Conservation (phyloP, 2,797 vertebrate species). For the Anniella stebbinsi region DNA sequence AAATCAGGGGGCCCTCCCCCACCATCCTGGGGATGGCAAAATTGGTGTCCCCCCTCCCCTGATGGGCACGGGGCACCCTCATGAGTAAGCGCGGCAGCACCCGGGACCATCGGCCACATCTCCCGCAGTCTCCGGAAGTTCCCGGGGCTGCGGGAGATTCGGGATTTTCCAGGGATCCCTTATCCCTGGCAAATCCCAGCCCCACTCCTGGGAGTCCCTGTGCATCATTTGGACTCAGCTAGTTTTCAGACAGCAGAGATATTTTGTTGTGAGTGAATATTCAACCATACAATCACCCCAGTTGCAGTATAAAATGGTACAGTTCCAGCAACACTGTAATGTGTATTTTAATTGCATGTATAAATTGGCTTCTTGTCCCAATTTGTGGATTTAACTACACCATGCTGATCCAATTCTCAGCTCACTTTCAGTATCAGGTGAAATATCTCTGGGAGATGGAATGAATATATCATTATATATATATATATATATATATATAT, state of each 20-base stretch:
- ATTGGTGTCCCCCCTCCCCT: too few relatives aligned
- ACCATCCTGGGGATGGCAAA: too few relatives aligned
- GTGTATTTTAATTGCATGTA: background rate
- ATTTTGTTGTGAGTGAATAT: background rate
- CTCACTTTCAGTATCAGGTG: background rate
- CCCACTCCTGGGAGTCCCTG: too few relatives aligned
- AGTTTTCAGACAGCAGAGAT: background rate
- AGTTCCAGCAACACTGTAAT: background rate
- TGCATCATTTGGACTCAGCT: too few relatives aligned
- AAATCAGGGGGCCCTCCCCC: too few relatives aligned
- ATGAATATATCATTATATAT: background rate
- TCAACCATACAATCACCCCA: background rate
- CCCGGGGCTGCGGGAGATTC: too few relatives aligned
- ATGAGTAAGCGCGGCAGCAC: too few relatives aligned
- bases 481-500: background rate
- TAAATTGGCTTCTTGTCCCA: background rate
- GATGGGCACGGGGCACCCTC: too few relatives aligned
- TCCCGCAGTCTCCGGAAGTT: too few relatives aligned
- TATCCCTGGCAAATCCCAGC: too few relatives aligned
- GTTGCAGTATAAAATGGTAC: background rate
- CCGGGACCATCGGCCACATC: too few relatives aligned
- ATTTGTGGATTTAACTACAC: background rate
- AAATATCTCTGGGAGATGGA: background rate
- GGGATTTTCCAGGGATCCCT: too few relatives aligned
- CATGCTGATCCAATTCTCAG: background rate